phyloP scores from a whole-genome alignment of 2,113 vertebrate species.

The Dipodomys stephensi region DNA sequence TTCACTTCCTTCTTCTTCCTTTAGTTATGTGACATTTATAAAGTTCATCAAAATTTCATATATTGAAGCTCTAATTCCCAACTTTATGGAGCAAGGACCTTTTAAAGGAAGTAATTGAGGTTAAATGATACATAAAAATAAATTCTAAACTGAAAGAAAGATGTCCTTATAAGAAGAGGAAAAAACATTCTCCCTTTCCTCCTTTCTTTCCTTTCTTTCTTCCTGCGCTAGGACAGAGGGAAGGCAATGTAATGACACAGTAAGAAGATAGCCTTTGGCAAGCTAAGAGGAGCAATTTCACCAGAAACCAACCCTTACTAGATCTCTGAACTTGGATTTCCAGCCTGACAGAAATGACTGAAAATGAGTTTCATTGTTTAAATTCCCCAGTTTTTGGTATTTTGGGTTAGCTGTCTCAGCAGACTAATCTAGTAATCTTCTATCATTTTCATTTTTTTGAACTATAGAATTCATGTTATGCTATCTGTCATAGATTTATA shows the following conservation, averaged over 20 bases:
- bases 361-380: slow-evolving; percentile 19
- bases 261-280: not conserved
- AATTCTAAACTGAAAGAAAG: not conserved
- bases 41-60: not conserved
- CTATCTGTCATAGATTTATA: not conserved
- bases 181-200: not conserved
- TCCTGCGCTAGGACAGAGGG: not conserved
- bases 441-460: not conserved
- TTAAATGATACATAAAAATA: not conserved
- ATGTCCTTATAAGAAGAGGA: not conserved
- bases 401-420: not conserved
- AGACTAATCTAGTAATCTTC: not conserved
- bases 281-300: not conserved
- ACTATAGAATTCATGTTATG: not conserved
- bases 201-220: too few relatives aligned
- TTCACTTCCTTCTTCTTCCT: slow-evolving; percentile 2
- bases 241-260: not conserved
- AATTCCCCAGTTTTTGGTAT: not conserved
- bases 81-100: not conserved
- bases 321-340: not conserved
- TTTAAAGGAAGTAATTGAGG: not conserved
- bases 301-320: not conserved
- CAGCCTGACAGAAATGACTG: not conserved
- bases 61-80: not conserved
- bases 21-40: not conserved